phyloP scores from a whole-genome alignment of 2,113 vertebrate genomes.

The Toxostoma redivivum region DNA sequence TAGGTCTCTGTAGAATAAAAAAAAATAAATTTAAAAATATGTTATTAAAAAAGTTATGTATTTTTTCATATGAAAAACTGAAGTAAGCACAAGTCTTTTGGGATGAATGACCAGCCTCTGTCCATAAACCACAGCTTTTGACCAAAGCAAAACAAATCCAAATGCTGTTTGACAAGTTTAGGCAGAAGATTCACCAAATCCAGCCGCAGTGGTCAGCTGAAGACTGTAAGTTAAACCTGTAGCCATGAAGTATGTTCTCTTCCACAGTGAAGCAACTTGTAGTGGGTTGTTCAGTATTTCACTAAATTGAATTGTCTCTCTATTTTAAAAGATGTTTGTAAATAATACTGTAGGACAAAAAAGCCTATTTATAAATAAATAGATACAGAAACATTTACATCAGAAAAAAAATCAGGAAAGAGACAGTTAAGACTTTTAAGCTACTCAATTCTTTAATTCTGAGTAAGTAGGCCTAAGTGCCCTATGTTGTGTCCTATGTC shows the following conservation, averaged over 20 bases:
- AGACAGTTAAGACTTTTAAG: neutral
- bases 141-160: neutral
- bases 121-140: neutral
- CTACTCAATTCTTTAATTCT: neutral
- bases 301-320: neutral
- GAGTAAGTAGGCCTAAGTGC: neutral
- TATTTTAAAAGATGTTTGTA: neutral
- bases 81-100: neutral
- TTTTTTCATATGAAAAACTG: neutral
- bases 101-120: neutral
- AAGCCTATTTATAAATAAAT: neutral
- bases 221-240: neutral
- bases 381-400: neutral
- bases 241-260: neutral
- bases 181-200: neutral
- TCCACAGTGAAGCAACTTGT: neutral
- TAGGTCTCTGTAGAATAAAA: conserved; percentile 81
- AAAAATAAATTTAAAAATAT: neutral
- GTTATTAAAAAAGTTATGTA: neutral
- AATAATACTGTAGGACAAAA: neutral
- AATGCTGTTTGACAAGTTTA: neutral
- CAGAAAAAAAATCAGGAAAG: neutral
- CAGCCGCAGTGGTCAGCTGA: neutral
- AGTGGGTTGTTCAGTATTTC: neutral
- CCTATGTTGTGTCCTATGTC: neutral